A percentile compares a stretch with the other conserved stretches of the same genome.
Conservation (phyloP, 2,113 vertebrate genomes). For the Taxidea taxus region DNA sequence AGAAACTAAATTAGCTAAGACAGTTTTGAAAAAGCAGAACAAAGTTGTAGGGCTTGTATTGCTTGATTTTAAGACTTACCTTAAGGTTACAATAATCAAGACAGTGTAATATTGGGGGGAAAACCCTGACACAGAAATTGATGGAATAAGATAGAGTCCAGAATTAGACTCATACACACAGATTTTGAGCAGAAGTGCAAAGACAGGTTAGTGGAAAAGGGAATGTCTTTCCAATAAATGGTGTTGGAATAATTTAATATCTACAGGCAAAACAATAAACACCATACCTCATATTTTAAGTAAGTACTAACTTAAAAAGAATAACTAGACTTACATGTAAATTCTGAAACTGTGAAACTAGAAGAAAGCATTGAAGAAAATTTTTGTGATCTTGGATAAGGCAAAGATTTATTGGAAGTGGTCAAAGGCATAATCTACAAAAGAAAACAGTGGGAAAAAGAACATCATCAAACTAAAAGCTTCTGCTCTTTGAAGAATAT, state of each 20-base stretch:
- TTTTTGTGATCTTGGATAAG: background rate
- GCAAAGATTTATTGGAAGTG: background rate
- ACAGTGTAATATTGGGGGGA: background rate
- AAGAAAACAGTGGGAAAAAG: background rate
- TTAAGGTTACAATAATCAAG: background rate
- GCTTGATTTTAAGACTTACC: background rate
- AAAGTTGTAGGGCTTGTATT: background rate
- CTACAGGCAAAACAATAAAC: background rate
- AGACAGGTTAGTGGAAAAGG: background rate
- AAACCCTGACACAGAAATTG: background rate
- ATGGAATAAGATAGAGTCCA: background rate
- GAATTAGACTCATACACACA: background rate
- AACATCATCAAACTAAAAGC: background rate
- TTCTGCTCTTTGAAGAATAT: background rate
- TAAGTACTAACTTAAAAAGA: background rate
- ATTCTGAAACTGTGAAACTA: background rate
- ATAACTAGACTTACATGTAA: background rate
- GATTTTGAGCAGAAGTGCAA: background rate
- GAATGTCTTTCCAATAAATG: background rate
- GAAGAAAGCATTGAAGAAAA: background rate
- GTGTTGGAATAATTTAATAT: background rate
- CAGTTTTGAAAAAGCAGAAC: background rate
- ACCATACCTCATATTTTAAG: background rate
- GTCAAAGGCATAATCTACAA: background rate
- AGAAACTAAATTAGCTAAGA: background rate